Evolutionary conservation across 2,113 vertebrate genomes (phyloP).

Genomic region (Natator depressus): DNA sequence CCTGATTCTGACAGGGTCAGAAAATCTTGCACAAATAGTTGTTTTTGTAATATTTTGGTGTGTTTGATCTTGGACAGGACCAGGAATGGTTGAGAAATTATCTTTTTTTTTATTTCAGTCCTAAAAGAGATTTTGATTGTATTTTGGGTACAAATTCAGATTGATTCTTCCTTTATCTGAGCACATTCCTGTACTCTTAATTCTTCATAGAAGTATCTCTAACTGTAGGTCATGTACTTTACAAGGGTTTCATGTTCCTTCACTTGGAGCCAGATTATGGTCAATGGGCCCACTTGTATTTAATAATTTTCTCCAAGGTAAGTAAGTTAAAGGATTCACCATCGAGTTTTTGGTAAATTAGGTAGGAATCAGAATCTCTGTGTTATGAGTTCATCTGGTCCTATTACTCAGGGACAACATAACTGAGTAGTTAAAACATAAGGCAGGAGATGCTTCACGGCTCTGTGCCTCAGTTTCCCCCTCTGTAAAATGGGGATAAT

Average conservation of each 20-base stretch:
- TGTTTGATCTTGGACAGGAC: not conserved
- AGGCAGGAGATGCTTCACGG: not conserved
- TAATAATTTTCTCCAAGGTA: not conserved
- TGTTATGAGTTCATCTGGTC: not conserved
- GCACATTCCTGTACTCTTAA: not conserved
- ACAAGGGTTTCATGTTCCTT: rapidly evolving
- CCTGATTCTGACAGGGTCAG: not conserved
- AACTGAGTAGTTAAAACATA: not conserved
- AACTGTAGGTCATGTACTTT: rapidly evolving
- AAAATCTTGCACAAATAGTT: not conserved
- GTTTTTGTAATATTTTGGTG: not conserved
- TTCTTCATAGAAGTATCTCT: not conserved
- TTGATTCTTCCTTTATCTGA: not conserved
- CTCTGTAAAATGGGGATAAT: not conserved
- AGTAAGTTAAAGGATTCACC: not conserved
- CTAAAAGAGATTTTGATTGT: no score
- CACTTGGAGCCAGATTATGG: not conserved
- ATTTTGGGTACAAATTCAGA: no score
- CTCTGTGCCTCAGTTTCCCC: not conserved
- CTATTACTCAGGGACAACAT: not conserved
- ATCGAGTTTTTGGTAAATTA: not conserved
- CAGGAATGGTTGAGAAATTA: no score
- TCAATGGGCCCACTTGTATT: not conserved
- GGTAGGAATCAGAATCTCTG: not conserved
- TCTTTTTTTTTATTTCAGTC: no score